Evolutionary conservation across 2,113 vertebrate species (phyloP).

Genomic region (Myotis brandtii): DNA sequence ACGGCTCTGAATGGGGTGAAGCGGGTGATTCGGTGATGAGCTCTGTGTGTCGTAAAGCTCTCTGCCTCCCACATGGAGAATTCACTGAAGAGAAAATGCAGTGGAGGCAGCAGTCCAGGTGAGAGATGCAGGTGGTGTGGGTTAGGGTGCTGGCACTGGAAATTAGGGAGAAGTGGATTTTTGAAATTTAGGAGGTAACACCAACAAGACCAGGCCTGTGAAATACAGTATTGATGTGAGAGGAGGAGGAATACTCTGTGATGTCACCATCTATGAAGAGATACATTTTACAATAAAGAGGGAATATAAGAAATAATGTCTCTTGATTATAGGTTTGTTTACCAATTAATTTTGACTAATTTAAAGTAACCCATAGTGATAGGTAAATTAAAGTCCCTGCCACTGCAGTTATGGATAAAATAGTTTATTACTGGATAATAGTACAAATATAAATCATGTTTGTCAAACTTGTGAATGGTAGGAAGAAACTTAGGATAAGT

Average conservation of each 20-base stretch:
- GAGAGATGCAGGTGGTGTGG: not conserved
- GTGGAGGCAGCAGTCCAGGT: not conserved
- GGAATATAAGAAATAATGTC: not conserved
- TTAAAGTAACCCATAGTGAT: conserved; percentile 14
- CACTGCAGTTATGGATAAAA: not conserved
- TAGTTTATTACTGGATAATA: not conserved
- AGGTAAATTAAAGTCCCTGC: conserved; percentile 24
- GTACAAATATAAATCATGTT: not conserved
- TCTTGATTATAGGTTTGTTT: not conserved
- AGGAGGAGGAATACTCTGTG: not conserved
- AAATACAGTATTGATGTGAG: not conserved
- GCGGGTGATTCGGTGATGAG: not conserved
- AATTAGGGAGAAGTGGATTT: not conserved
- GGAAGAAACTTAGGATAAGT: not conserved
- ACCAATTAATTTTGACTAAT: conserved; percentile 18
- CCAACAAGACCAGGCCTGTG: not conserved
- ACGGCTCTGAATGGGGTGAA: not conserved
- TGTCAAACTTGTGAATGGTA: not conserved
- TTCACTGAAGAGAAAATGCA: not conserved
- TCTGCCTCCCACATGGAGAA: not conserved
- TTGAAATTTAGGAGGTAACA: not conserved
- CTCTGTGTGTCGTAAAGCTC: not conserved
- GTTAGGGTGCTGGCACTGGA: not conserved
- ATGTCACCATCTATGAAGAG: not conserved
- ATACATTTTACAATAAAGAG: not conserved